These are phyloP conservation scores for Digitonthophagus gazella DNA, from an alignment of 2,888 invertebrate genomes.

Conservation along the genomic window DNA sequence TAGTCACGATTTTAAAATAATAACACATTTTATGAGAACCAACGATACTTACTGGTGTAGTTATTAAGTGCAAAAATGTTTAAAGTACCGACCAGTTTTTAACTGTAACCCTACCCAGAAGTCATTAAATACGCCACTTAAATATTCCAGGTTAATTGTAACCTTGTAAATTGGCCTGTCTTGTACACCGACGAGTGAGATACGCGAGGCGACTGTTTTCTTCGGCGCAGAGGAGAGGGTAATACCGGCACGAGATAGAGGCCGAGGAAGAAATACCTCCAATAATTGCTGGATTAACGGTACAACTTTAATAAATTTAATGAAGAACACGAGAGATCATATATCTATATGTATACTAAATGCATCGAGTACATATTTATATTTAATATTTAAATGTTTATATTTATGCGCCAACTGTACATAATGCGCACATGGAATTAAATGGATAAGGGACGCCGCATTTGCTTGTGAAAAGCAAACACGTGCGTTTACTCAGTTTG, in stretches of 20 bases:
- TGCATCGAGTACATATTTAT: not conserved
- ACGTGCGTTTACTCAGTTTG: not conserved
- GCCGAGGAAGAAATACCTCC: not conserved
- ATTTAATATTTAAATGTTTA: too few relatives aligned
- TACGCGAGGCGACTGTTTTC: not conserved
- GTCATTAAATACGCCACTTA: conserved; percentile 10
- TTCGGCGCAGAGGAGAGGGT: not conserved
- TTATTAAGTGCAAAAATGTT: conserved; percentile 1
- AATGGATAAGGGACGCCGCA: not conserved
- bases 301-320: not conserved
- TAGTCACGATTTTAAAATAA: not conserved
- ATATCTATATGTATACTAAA: not conserved
- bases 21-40: not conserved
- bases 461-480: not conserved
- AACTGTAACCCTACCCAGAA: conserved; percentile 15
- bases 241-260: not conserved
- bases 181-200: conserved; percentile 2
- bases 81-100: not conserved
- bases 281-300: conserved; percentile 10
- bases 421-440: not conserved
- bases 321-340: not conserved
- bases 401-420: not conserved
- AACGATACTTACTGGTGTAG: not conserved
- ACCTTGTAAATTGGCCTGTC: conserved; percentile 4
- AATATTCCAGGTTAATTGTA: conserved; percentile 13